These are phyloP conservation scores for Uria lomvia DNA, from an alignment of 2,113 vertebrate species.

Conservation along the genomic window DNA sequence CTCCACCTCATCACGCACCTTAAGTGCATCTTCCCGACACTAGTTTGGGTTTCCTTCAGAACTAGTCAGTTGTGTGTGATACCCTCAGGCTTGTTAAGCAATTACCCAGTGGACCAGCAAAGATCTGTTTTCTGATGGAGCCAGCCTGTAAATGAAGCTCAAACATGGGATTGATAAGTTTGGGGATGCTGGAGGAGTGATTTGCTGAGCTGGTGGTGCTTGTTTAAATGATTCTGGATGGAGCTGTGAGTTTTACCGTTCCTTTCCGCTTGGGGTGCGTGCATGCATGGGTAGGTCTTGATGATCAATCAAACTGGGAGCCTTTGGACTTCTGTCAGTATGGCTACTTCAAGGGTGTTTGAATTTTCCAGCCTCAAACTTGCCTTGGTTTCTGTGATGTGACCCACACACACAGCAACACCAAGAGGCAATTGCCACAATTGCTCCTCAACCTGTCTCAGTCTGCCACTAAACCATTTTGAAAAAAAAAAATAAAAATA, in stretches of 20 bases:
- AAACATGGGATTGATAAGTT: not conserved
- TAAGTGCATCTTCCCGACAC: not conserved
- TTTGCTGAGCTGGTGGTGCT: not conserved
- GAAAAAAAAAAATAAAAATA: too few species aligned
- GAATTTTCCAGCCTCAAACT: not conserved
- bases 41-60: not conserved
- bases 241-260: not conserved
- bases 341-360: not conserved
- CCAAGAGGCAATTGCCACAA: fast-evolving
- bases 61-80: not conserved
- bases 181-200: not conserved
- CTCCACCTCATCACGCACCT: not conserved
- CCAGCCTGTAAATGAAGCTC: not conserved
- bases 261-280: not conserved
- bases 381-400: not conserved
- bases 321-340: not conserved
- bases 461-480: not conserved
- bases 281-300: not conserved
- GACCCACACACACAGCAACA: not conserved
- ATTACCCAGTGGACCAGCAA: not conserved
- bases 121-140: not conserved
- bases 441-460: not conserved
- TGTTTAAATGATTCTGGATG: not conserved
- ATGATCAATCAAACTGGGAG: not conserved
- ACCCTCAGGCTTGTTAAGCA: not conserved